Base-by-base conservation (phyloP, 1,140 invertebrate species). In the Monomorium pharaonis region DNA sequence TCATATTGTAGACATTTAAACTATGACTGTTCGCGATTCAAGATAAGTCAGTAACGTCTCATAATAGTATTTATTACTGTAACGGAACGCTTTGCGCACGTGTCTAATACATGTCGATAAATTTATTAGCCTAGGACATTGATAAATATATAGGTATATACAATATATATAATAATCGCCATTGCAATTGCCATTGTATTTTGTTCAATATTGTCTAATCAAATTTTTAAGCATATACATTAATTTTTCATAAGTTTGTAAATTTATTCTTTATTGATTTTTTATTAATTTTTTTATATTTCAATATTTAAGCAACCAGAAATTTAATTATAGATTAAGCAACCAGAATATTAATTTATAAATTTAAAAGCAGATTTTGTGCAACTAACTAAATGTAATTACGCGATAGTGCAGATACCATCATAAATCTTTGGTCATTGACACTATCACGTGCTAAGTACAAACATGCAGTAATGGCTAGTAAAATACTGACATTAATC, bases 381-480 rank as follows among this genome's bases (percentile, higher is more conserved):
- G n/a, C 62, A 14, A 69, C 12, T 54, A 42, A 70, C 1, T 37
- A 70, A 27, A 30, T 70, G 51, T 27, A 18, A 72, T 63, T 81
- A 70, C 78, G 65, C 65, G 37, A 47, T 42, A 72, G 78, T 51
- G 47, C 33, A 69, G 65, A 37, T 21, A 70, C 21, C 49, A 16
- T 67, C 63, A 16, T 67, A 65, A 44, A 44, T 42, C 63, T 67
- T 70, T 56, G 63, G 76, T 58, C 78, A 81, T 42, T 81, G 78
- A 58, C 78, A 81, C 65, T 56, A 72, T 72, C 65, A 44, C 65
- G 78, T 70, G 78, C 51, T 72, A 81, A 81, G 21, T 27, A 72
- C 42, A 72, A 72, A 42, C 65, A 44, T 81, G 65, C 78, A 30
- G 33, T 78, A 77, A 77, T 30, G 16, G 30, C 10, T 47, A 33